A percentile compares a stretch with the other conserved stretches of the same genome.
Evolutionary conservation across 2,888 invertebrate genomes (phyloP).

Genomic region (Chaitophorus viminalis): DNA sequence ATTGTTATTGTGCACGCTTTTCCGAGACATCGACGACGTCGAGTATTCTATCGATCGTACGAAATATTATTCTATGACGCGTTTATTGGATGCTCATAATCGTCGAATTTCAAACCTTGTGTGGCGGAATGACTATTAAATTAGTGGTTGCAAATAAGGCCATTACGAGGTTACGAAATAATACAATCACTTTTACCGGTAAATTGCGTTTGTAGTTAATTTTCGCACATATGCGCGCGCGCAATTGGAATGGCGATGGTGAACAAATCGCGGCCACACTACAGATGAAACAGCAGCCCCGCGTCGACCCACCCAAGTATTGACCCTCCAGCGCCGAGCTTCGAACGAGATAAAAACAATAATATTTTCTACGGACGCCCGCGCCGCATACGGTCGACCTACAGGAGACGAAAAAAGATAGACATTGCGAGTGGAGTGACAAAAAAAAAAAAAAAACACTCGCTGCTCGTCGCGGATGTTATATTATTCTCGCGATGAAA

Average conservation of each 20-base stretch:
- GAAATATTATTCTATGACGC: background rate
- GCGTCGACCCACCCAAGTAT: constrained; percentile 37
- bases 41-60: no score
- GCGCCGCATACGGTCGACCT: no score
- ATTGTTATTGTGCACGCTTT: no score
- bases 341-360: background rate
- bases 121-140: constrained; percentile 23
- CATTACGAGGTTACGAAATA: constrained; percentile 47
- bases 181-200: constrained; percentile 35
- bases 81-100: background rate
- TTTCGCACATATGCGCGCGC: background rate
- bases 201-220: background rate
- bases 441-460: no score
- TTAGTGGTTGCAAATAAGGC: constrained; percentile 49
- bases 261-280: background rate
- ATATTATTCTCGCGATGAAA: background rate
- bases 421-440: no score
- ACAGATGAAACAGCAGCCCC: no score
- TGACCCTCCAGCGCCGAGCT: background rate
- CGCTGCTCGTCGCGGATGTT: background rate
- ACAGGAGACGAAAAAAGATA: no score
- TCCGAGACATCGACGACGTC: no score
- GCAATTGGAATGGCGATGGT: background rate
- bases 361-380: background rate
- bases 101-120: constrained; percentile 5